Percentiles rank a stretch among this genome's conserved stretches.
These are phyloP conservation scores for Lasioglossum zephyrum DNA, from an alignment of 2,888 invertebrate genomes.

Conservation along the genomic window DNA sequence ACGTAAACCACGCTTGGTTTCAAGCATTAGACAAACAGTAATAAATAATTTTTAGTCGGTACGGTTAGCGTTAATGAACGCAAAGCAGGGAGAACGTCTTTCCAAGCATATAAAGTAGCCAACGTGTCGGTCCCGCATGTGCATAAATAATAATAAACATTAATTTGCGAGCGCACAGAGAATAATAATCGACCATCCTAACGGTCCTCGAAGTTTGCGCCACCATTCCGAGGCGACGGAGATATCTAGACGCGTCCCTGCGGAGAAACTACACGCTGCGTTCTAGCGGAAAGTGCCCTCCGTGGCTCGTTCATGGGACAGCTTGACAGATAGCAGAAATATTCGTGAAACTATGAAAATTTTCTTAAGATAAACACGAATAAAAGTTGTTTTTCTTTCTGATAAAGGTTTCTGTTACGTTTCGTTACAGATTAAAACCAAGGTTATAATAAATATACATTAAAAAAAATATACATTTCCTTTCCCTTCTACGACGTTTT, in stretches of 20 bases:
- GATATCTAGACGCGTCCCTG: constrained; percentile 27
- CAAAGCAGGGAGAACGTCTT: not conserved
- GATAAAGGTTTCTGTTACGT: too few species aligned
- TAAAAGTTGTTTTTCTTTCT: too few species aligned
- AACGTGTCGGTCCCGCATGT: constrained; percentile 31
- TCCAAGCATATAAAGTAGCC: not conserved
- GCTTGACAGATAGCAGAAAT: constrained; percentile 32
- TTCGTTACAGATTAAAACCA: too few species aligned
- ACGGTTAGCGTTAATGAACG: not conserved
- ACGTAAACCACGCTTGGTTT: too few species aligned
- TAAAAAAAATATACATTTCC: too few species aligned
- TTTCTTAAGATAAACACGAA: too few species aligned
- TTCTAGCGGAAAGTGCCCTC: constrained; percentile 48
- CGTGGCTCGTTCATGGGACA: constrained; percentile 58
- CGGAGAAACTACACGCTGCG: constrained; percentile 32
- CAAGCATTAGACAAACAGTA: too few species aligned
- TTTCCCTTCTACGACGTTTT: too few species aligned
- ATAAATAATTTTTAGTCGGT: too few species aligned
- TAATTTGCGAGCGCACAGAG: constrained; percentile 57
- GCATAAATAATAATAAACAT: constrained; percentile 57
- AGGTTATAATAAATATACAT: too few species aligned
- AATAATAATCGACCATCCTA: constrained; percentile 59
- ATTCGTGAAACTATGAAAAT: constrained; percentile 43
- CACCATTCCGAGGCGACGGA: constrained; percentile 25
- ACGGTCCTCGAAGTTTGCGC: constrained; percentile 54